phyloP scores from a whole-genome alignment of 2,113 vertebrate species.

The Himantopus leucocephalus region DNA sequence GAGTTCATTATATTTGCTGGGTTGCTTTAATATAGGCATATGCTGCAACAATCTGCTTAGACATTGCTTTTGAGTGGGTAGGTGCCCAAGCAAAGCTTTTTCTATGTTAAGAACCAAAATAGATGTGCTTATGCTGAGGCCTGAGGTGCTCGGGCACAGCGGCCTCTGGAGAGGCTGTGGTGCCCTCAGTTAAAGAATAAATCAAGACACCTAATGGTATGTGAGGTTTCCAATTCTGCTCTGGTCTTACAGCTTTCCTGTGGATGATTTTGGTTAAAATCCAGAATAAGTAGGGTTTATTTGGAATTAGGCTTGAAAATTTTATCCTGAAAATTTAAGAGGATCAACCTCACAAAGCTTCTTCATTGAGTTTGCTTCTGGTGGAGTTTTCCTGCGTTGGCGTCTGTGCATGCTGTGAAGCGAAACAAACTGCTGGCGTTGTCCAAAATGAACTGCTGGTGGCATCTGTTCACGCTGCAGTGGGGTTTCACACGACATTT shows the following conservation, averaged over 20 bases:
- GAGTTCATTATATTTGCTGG: background rate
- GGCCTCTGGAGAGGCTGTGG: background rate
- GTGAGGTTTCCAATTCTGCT: background rate
- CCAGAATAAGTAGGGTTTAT: background rate
- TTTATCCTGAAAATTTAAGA: background rate
- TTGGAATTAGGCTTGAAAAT: background rate
- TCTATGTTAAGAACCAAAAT: background rate
- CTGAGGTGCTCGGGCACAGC: background rate
- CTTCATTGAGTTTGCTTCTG: background rate
- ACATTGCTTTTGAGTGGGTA: background rate
- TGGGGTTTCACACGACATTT: accelerated
- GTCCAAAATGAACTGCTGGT: background rate
- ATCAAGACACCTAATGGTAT: background rate
- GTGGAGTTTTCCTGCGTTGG: background rate
- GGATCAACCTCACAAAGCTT: background rate
- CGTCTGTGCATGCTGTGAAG: background rate
- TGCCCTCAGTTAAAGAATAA: background rate
- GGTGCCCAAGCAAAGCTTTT: background rate
- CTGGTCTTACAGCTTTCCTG: background rate
- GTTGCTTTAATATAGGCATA: background rate
- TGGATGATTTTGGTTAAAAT: background rate
- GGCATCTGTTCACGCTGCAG: background rate
- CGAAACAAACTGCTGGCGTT: accelerated
- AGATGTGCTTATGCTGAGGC: background rate
- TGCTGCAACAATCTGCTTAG: background rate